Base-by-base conservation (phyloP, 2,113 vertebrate genomes). In the Sigmodon hispidus region DNA sequence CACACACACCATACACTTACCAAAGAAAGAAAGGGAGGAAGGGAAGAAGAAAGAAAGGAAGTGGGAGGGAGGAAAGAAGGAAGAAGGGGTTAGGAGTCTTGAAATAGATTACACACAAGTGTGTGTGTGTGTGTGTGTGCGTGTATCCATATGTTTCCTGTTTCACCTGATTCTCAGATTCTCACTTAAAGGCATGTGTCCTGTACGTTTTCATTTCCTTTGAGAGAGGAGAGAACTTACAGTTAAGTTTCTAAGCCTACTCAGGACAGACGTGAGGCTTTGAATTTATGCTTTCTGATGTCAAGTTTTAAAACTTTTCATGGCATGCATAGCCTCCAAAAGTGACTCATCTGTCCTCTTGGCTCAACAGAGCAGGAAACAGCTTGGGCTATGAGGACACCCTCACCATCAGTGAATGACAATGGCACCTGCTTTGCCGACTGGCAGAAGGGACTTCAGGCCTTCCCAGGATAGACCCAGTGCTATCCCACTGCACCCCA, bases 1-100 rank as follows among this genome's bases (percentile, higher is more conserved):
- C 0, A 55, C 19, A 80, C 34, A n/a, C 50, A 55, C 19, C 34
- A 21, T 5, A 36, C 76, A 55, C 77, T 36, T 19, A 45, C 6
- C 12, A 73, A 43, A 43, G n/a, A 22, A 8, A 21, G 40, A 22
- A n/a, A 40, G n/a, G 1, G 11, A 22, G n/a, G 0, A 22, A 45
- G 22, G 2, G 6, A 43, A 5, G 1, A 26, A 26, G 21, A 22
- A 26, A 45, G 40, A 22, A 17, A 50, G 3, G 9, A 0, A 19
- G 3, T 1, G 3, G 2, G 7, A 26, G n/a, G 21, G 36, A n/a
- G 63, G n/a, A 7, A 59, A 8, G n/a, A n/a, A n/a, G n/a, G n/a
- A n/a, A n/a, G n/a, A n/a, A n/a, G 15, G 31, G 16, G 26, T 43
- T 43, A 43, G 55, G n/a, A 9, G 1, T 24, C 69, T 77, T 61